Evolutionary conservation across 2,888 invertebrate species (phyloP).

Genomic region (Epiblema foenella): DNA sequence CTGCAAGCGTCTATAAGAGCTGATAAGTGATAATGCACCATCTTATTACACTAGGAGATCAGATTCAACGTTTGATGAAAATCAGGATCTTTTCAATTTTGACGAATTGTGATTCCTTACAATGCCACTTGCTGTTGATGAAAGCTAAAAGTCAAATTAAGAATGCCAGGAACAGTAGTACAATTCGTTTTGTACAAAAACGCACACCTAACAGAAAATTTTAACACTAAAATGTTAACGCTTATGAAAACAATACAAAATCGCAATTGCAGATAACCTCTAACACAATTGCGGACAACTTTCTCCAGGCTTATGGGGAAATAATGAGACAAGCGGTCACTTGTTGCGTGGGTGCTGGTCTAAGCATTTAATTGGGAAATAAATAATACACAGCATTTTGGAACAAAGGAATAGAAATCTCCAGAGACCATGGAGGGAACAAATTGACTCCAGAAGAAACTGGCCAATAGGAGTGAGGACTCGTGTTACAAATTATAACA

Average conservation of each 20-base stretch:
- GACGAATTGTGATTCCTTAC: no score
- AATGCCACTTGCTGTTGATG: no score
- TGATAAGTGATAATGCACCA: no score
- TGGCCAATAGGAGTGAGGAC: no score
- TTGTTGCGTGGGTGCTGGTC: constrained; percentile 30
- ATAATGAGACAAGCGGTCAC: constrained; percentile 36
- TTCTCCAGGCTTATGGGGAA: constrained; percentile 39
- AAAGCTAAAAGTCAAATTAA: no score
- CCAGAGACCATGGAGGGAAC: background rate
- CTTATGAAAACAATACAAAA: constrained; percentile 21
- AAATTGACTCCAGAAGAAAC: background rate
- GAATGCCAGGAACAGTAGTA: no score
- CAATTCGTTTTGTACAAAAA: no score
- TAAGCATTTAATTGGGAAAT: constrained; percentile 15
- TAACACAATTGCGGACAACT: constrained; percentile 36
- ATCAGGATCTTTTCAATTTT: no score
- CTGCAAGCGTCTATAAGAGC: no score
- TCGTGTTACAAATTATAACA: no score
- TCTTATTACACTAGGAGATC: no score
- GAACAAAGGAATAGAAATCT: background rate
- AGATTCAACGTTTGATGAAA: no score
- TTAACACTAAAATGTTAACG: background rate
- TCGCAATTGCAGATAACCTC: constrained; percentile 19
- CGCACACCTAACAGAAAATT: background rate
- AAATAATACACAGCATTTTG: background rate